phyloP scores from a whole-genome alignment of 2,113 vertebrate species.

The Hyperoodon ampullatus region DNA sequence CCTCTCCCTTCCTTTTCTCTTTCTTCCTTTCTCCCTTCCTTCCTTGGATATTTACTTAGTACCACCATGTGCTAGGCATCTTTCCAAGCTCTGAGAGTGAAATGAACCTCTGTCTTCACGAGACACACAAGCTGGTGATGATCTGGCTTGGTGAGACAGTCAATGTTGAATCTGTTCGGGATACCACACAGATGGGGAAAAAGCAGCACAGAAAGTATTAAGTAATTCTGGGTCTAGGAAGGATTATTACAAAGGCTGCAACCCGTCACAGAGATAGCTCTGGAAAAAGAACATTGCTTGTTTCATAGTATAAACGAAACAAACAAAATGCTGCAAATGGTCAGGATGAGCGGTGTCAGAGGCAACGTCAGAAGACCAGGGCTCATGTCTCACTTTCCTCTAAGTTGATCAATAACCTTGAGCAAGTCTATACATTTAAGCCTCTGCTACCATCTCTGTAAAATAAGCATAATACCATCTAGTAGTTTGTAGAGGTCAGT shows the following conservation, averaged over 20 bases:
- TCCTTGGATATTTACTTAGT: neutral
- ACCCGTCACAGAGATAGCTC: neutral
- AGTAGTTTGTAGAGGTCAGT: neutral
- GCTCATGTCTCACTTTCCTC: neutral
- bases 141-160: fast-evolving
- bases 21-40: neutral
- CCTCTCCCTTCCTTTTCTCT: neutral
- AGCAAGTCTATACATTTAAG: neutral
- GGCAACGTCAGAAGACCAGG: neutral
- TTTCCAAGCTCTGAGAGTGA: neutral
- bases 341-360: neutral
- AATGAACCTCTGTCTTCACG: neutral
- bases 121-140: neutral
- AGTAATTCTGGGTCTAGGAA: neutral
- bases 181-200: too few species aligned
- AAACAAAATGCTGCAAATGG: neutral
- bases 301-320: neutral
- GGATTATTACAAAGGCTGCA: neutral
- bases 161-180: neutral
- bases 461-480: neutral
- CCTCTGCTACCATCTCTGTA: neutral
- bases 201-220: neutral
- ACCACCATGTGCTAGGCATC: neutral
- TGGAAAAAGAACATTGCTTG: neutral
- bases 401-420: too few species aligned